Conservation (phyloP, 1,140 invertebrate genomes). For the Asbolus verrucosus region DNA sequence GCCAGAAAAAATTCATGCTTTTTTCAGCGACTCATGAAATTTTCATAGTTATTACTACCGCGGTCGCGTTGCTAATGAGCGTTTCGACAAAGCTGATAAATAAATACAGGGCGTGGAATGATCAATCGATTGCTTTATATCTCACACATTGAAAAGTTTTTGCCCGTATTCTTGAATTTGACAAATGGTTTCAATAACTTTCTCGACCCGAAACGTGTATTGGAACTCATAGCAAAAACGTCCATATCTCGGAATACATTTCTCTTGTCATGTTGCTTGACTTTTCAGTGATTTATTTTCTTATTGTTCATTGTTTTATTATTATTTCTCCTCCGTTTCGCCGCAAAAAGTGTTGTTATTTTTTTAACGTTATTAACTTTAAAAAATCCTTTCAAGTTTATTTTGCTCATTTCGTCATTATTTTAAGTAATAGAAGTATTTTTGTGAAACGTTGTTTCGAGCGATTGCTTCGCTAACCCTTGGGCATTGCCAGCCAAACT, state of each 20-base stretch:
- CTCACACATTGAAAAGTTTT: constrained; percentile 48
- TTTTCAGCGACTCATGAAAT: constrained; percentile 25
- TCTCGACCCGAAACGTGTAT: constrained; percentile 49
- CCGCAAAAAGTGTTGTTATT: neutral
- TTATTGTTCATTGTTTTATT: constrained; percentile 50
- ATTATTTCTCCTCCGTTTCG: constrained; percentile 33
- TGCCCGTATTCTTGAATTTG: constrained; percentile 52
- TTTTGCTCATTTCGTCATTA: constrained; percentile 25
- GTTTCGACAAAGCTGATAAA: constrained; percentile 3
- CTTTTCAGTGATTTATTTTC: constrained; percentile 55
- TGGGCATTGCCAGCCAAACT: constrained; percentile 58
- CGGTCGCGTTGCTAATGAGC: constrained; percentile 16
- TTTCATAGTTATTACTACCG: constrained; percentile 21
- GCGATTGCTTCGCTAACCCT: constrained; percentile 51
- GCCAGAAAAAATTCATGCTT: constrained; percentile 1
- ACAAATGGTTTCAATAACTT: constrained; percentile 58
- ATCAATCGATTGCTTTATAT: constrained; percentile 53
- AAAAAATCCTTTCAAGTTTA: neutral
- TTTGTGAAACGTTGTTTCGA: constrained; percentile 41
- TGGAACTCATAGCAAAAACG: constrained; percentile 48
- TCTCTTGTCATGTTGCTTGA: constrained; percentile 56
- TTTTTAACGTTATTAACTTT: neutral
- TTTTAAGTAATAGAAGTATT: constrained; percentile 35
- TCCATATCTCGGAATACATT: constrained; percentile 53
- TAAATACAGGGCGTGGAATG: constrained; percentile 42